Base-by-base conservation (phyloP, 2,113 vertebrate species). In the Pao palembangensis region DNA sequence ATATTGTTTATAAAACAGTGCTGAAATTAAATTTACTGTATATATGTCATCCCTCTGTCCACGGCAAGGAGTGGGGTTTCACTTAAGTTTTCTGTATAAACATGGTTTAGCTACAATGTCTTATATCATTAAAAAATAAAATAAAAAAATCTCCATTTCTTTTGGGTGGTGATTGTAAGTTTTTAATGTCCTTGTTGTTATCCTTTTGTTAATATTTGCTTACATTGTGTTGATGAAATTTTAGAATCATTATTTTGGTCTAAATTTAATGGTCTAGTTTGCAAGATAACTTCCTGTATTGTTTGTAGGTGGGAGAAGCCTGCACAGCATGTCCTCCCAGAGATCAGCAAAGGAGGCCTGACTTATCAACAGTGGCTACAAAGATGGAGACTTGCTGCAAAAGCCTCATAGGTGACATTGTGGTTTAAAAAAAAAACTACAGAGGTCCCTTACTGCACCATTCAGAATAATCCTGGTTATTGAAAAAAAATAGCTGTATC, bases 251-350 rank as follows among this genome's bases (percentile, higher is more conserved):
- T 23, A 19, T 8, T 34, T 43, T 5, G 55, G 13, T 50, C 5
- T 14, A 4, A 3, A 66, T 28, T 42, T 3, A 23, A 12, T 2
- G 17, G 0, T 18, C 11, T 38, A 10, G 14, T 16, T 62, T 52
- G 12, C 47, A 42, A 14, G 4, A 58, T 38, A 64, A 76, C 55
- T 25, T 5, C 67, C 57, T 54, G 67, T 28, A 74, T 38, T 78
- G 5, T 71, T 18, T 68, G 55, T 53, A 94, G 93, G 93, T 94
- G 92, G 92, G 88, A 92, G 62, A 88, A 87, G 73, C 91, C 93
- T 0, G 92, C 78, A 0, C 91, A 93, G 81, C 83, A 88, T 55
- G 81, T 77, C 19, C 74, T 93, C 1, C 85, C 91, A 1, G 83
- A 87, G 2, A 52, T 89, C 68, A 63, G 21, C 2, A 76, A 78